Conservation (phyloP, 2,888 invertebrate genomes). For the Emmelina monodactyla region DNA sequence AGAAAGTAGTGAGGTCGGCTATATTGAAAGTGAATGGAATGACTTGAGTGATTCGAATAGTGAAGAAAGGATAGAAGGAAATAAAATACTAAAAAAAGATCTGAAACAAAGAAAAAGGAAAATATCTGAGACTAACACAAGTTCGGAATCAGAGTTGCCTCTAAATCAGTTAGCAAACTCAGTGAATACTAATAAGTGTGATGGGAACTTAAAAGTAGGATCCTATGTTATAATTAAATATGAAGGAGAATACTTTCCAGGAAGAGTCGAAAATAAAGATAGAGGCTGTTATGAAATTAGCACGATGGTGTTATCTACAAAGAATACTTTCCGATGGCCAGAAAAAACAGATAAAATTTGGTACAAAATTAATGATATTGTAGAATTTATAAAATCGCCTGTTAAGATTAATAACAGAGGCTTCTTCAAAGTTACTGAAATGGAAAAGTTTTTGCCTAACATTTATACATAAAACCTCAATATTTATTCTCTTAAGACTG, state of each 20-base stretch:
- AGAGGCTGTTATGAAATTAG: conserved; percentile 11
- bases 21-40: not conserved
- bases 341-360: conserved; percentile 14
- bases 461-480: too few relatives aligned
- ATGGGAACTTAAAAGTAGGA: conserved; percentile 9
- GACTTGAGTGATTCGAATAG: conserved; percentile 7
- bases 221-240: conserved; percentile 11
- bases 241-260: conserved; percentile 9
- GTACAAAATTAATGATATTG: conserved; percentile 11
- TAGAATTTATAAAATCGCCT: conserved; percentile 13
- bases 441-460: conserved; percentile 9
- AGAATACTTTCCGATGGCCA: conserved; percentile 13
- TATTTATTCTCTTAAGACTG: too few relatives aligned
- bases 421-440: conserved; percentile 10
- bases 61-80: conserved; percentile 3
- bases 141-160: conserved; percentile 7
- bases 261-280: conserved; percentile 7
- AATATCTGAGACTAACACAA: conserved; percentile 4
- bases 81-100: conserved; percentile 1
- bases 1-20: conserved; percentile 5
- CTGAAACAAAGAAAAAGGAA: conserved; percentile 3
- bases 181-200: conserved; percentile 3
- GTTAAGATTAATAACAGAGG: conserved; percentile 11
- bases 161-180: conserved; percentile 1
- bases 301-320: conserved; percentile 13